Evolutionary conservation across 1,140 invertebrate species (phyloP).

Genomic region (Polypedilum pembai): DNA sequence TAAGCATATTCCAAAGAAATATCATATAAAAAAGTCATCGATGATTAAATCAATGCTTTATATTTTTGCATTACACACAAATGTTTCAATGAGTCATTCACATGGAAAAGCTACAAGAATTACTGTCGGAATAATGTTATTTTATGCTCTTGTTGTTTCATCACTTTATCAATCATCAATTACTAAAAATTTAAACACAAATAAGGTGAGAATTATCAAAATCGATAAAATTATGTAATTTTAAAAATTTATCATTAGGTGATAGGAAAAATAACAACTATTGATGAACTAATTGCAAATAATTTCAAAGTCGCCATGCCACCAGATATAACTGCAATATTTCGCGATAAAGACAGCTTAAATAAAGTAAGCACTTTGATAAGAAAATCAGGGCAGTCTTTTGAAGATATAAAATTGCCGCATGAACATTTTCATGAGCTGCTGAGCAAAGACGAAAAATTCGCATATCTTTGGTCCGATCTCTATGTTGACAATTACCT

Average conservation of each 20-base stretch:
- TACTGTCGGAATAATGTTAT: not conserved
- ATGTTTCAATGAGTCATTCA: slow-evolving; percentile 10
- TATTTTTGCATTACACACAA: not conserved
- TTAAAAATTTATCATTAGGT: not conserved
- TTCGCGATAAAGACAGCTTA: not conserved
- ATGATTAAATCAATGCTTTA: not conserved
- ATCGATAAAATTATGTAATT: not conserved
- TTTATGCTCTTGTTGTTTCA: not conserved
- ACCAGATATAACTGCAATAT: not conserved
- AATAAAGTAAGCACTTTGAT: not conserved
- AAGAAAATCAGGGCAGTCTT: not conserved
- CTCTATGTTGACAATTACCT: not conserved
- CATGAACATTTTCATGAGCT: not conserved
- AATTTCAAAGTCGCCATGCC: not conserved
- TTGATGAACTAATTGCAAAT: not conserved
- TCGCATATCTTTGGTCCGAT: not conserved
- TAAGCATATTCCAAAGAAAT: not conserved
- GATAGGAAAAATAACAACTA: not conserved
- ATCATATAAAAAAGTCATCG: not conserved
- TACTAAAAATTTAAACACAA: slow-evolving; percentile 9
- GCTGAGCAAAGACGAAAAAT: not conserved
- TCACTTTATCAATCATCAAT: not conserved
- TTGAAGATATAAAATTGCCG: not conserved
- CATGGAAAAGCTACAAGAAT: not conserved
- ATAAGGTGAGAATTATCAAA: not conserved